A percentile compares a stretch with the other conserved stretches of the same genome.
These are phyloP conservation scores for Pyrrhia umbra DNA, from an alignment of 2,888 invertebrate species.

Conservation along the genomic window DNA sequence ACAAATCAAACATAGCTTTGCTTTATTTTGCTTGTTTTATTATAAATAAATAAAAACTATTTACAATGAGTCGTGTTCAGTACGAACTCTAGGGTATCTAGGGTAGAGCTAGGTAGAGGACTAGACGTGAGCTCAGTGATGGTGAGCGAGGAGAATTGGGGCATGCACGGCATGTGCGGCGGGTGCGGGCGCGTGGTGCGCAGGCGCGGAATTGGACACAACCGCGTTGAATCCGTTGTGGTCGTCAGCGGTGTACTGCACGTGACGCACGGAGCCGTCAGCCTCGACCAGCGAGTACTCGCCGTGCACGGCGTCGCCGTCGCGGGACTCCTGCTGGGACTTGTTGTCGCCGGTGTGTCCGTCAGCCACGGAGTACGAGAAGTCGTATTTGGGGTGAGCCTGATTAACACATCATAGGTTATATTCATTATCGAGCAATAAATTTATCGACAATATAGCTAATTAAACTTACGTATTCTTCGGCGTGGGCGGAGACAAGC, in stretches of 20 bases:
- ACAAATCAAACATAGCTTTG: neutral
- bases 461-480: conserved; percentile 80
- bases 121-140: conserved; percentile 65
- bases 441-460: neutral
- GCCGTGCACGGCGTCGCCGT: conserved; percentile 91
- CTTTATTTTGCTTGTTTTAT: conserved; percentile 41
- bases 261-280: conserved; percentile 88
- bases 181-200: conserved; percentile 69
- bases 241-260: conserved; percentile 89
- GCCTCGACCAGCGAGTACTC: conserved; percentile 84
- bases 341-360: conserved; percentile 91
- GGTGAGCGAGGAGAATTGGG: conserved; percentile 69
- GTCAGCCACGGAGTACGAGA: conserved; percentile 90
- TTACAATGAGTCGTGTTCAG: conserved; percentile 53
- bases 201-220: conserved; percentile 81
- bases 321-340: conserved; percentile 90
- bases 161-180: conserved; percentile 58
- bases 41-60: conserved; percentile 63
- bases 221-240: conserved; percentile 88
- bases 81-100: conserved; percentile 33
- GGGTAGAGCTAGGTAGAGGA: too few relatives aligned
- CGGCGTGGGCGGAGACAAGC: conserved; percentile 68
- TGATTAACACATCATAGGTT: conserved; percentile 56
- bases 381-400: conserved; percentile 91
- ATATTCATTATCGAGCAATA: neutral